phyloP scores from a whole-genome alignment of 2,888 invertebrate genomes.

The Acholoe squamosa region DNA sequence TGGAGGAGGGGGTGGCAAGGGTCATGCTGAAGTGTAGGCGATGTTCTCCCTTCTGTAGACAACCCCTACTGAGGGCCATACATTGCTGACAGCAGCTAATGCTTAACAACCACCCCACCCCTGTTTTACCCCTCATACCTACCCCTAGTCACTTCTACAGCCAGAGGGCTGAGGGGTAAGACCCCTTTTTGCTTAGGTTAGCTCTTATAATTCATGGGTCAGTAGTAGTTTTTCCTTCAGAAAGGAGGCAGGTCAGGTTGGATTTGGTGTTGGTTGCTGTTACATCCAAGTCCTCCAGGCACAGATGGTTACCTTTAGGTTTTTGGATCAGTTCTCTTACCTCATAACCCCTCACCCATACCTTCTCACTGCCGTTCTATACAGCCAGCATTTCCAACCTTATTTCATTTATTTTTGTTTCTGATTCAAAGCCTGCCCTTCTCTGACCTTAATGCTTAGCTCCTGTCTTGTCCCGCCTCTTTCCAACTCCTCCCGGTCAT shows the following conservation, averaged over 20 bases:
- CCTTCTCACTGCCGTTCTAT: not conserved
- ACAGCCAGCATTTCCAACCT: not conserved
- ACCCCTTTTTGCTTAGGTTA: conserved; percentile 17
- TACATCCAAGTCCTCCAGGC: not conserved
- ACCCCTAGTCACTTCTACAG: not conserved
- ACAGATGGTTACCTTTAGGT: not conserved
- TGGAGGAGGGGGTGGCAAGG: not conserved
- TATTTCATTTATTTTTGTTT: not conserved
- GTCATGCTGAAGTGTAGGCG: not conserved
- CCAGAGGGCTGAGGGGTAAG: not conserved
- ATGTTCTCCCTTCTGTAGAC: not conserved
- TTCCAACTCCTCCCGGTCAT: not conserved
- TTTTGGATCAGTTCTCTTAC: no score
- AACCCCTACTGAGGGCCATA: not conserved
- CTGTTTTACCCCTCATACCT: not conserved
- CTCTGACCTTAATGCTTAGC: not conserved
- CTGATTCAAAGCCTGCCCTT: not conserved
- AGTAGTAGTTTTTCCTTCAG: not conserved
- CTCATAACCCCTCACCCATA: no score
- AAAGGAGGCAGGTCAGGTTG: not conserved
- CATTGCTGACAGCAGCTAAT: conserved; percentile 33
- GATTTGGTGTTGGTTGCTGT: not conserved
- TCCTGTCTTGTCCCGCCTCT: not conserved
- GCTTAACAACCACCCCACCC: not conserved
- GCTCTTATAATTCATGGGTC: not conserved